A percentile compares a stretch with the other conserved stretches of the same genome.
These are phyloP conservation scores for Rhingia campestris DNA, from an alignment of 2,888 invertebrate species.

Conservation along the genomic window DNA sequence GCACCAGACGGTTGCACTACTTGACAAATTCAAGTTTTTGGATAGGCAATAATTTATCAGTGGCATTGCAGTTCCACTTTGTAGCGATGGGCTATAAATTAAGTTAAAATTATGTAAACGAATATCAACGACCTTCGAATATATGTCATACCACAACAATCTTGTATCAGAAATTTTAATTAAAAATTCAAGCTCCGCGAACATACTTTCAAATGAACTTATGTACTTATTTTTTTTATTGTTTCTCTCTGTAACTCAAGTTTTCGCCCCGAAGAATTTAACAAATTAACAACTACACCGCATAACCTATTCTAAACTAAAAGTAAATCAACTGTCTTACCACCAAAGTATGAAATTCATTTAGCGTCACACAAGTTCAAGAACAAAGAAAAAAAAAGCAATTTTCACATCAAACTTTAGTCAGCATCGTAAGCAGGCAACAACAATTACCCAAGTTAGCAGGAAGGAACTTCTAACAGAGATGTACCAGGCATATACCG, in stretches of 20 bases:
- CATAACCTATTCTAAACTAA: neutral
- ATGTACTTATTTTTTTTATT: neutral
- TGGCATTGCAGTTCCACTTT: no score
- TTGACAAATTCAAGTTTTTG: no score
- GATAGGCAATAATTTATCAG: no score
- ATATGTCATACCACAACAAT: no score
- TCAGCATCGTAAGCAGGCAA: neutral
- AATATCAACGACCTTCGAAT: no score
- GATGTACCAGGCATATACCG: neutral
- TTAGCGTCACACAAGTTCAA: constrained; percentile 2
- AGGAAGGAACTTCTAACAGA: neutral
- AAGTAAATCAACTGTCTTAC: neutral
- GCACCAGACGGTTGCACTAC: no score
- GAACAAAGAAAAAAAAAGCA: neutral
- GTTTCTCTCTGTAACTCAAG: neutral
- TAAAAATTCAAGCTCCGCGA: no score
- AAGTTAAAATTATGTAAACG: no score
- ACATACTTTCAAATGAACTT: no score
- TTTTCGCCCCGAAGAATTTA: neutral
- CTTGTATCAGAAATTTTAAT: no score
- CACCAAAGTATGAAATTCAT: constrained; percentile 22
- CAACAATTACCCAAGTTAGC: neutral
- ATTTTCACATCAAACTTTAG: neutral
- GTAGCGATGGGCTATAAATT: no score
- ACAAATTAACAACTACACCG: neutral